Evolutionary conservation across 1,140 invertebrate genomes (phyloP), one percentile per base, ranked within the genome.

Genomic region (Leptinotarsa undecemlineata): DNA sequence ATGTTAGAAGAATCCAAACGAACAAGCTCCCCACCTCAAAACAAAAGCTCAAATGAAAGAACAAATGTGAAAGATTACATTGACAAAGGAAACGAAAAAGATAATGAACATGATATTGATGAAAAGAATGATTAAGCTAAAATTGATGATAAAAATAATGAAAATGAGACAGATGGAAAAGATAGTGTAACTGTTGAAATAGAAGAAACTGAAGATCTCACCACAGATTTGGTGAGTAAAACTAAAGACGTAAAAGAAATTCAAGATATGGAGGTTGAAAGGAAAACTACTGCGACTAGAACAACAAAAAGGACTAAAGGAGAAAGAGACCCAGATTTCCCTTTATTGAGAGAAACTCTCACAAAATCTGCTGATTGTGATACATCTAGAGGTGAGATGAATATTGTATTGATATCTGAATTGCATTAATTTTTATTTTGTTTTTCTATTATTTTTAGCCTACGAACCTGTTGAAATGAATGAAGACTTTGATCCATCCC

Each of bases 401-500:
- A 15, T 17, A 17, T 57, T 20, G 6, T 14, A 57, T 15, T 57
- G 20, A 67, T 79, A 78, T 57, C 17, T 57, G 51, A 17, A 57
- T 57, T 17, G n/a, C 17, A 57, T n/a, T 17, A n/a, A 19, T 57
- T 57, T 17, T 57, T 1, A 6, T 57, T n/a, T 57, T 57, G 13
- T 26, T 26, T 2, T 33, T 48, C 14, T 57, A 17, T n/a, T 73
- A 60, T 47, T 62, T 66, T 15, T n/a, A 26, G 51, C 47, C 15
- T 72, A 77, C 21, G 73, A 80, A 61, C 69, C 78, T 67, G 51
- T 71, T 48, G 79, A 76, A 19, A 78, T 79, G 57, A 79, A 81
- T 71, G 79, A 80, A 62, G 81, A 82, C 72, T 82, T 82, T 73
- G 78, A 82, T 76, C 81, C 81, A 47, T 79, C 77, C 5, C 73